A percentile compares a stretch with the other conserved stretches of the same genome.
phyloP scores from a whole-genome alignment of 2,113 vertebrate species.

The Notarius quadriscutis region DNA sequence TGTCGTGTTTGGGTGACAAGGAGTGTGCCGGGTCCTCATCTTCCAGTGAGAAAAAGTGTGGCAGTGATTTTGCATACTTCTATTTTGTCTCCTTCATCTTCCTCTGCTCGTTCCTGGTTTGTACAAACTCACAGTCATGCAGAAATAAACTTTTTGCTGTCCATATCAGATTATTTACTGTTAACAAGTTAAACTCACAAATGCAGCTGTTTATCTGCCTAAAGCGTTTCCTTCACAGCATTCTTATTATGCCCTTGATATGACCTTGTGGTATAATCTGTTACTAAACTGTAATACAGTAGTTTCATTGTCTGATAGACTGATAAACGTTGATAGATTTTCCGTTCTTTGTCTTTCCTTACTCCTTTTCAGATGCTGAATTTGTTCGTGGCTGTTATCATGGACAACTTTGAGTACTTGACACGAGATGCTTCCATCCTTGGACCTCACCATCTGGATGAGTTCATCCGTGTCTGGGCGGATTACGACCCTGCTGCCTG shows the following conservation, averaged over 20 bases:
- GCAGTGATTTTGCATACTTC: slow-evolving; percentile 96
- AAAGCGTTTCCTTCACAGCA: not conserved
- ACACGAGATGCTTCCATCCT: slow-evolving; percentile 97
- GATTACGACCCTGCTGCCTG: slow-evolving; percentile 97
- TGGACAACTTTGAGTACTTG: slow-evolving; percentile 99
- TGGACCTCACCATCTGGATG: slow-evolving; percentile 96
- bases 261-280: not conserved
- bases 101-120: slow-evolving; percentile 97
- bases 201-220: not conserved
- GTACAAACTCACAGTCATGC: slow-evolving; percentile 52
- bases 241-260: not conserved
- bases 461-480: slow-evolving; percentile 96
- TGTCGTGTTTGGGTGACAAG: slow-evolving; percentile 84
- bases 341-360: not conserved
- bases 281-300: not conserved
- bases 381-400: slow-evolving; percentile 98
- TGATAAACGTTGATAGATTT: not conserved
- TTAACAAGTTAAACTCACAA: not conserved
- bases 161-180: not conserved
- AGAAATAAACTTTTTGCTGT: not conserved
- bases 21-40: slow-evolving; percentile 79
- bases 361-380: slow-evolving; percentile 86
- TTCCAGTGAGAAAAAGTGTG: slow-evolving; percentile 80
- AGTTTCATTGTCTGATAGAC: not conserved
- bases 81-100: slow-evolving; percentile 99